Evolutionary conservation across 2,888 invertebrate genomes (phyloP).

Genomic region (Alitta virens): DNA sequence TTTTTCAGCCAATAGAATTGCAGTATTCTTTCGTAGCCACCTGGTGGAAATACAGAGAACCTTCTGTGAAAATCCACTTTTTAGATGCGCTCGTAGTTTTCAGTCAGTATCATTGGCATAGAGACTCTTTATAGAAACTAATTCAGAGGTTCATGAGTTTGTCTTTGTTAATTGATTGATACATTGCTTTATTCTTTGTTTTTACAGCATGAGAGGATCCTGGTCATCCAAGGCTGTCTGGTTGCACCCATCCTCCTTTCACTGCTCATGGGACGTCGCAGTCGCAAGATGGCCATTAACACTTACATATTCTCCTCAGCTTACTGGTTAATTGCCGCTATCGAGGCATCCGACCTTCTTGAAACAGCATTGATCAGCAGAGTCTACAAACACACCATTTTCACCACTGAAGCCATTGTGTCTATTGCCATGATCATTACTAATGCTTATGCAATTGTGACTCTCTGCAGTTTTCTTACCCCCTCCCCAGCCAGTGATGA

Average conservation of each 20-base stretch:
- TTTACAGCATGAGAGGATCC: conserved; percentile 22
- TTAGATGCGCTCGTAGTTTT: no score
- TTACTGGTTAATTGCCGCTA: conserved; percentile 30
- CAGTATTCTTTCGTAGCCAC: no score
- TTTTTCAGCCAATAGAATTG: no score
- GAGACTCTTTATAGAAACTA: no score
- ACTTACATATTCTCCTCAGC: conserved; percentile 24
- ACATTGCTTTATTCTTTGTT: neutral
- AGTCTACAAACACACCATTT: conserved; percentile 20
- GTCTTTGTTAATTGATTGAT: neutral
- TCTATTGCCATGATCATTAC: conserved; percentile 20
- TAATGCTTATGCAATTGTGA: conserved; percentile 24
- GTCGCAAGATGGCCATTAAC: conserved; percentile 29
- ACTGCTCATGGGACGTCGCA: conserved; percentile 30
- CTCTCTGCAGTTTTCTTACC: conserved; percentile 30
- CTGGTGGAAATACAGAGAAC: no score
- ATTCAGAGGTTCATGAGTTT: no score
- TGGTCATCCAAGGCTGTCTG: conserved; percentile 25
- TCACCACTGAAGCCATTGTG: conserved; percentile 20
- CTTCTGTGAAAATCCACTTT: no score
- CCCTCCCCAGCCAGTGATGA: conserved; percentile 13
- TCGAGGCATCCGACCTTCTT: conserved; percentile 27
- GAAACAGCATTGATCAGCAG: conserved; percentile 22
- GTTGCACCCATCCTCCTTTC: conserved; percentile 26
- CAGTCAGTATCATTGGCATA: no score